Conservation (phyloP, 2,888 invertebrate genomes). For the Hypolimnas misippus region DNA sequence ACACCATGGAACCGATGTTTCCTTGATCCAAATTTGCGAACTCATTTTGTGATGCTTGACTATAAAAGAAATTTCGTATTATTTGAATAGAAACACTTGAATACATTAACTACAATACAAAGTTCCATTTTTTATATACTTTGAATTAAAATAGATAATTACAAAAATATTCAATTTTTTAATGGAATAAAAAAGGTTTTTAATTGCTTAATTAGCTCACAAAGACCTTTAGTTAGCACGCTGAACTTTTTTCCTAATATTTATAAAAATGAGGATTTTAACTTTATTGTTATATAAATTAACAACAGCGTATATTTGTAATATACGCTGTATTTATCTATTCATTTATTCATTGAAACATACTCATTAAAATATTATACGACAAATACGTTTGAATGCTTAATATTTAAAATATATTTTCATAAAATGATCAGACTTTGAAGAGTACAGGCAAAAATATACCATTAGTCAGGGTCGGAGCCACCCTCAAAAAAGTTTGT, state of each 20-base stretch:
- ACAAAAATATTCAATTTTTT: no score
- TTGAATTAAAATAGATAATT: no score
- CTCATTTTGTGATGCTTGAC: background rate
- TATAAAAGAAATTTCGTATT: background rate
- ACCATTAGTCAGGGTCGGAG: no score
- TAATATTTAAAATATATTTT: no score
- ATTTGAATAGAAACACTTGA: background rate
- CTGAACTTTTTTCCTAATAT: conserved; percentile 20
- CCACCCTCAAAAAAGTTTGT: no score
- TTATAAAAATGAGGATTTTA: background rate
- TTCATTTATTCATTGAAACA: conserved; percentile 2
- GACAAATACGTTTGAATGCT: background rate
- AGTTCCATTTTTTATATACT: no score
- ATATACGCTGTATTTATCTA: background rate
- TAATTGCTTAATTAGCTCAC: no score
- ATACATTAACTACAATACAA: background rate
- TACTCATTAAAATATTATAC: background rate
- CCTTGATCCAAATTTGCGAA: conserved; percentile 4
- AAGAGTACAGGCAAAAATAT: no score
- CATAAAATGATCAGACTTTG: no score
- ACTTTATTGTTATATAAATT: background rate
- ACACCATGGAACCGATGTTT: conserved; percentile 80
- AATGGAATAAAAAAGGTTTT: no score
- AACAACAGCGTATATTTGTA: background rate
- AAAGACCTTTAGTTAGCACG: conserved; percentile 18